Conservation (phyloP, 2,113 vertebrate genomes). For the Cryptomyrus ogoouensis region DNA sequence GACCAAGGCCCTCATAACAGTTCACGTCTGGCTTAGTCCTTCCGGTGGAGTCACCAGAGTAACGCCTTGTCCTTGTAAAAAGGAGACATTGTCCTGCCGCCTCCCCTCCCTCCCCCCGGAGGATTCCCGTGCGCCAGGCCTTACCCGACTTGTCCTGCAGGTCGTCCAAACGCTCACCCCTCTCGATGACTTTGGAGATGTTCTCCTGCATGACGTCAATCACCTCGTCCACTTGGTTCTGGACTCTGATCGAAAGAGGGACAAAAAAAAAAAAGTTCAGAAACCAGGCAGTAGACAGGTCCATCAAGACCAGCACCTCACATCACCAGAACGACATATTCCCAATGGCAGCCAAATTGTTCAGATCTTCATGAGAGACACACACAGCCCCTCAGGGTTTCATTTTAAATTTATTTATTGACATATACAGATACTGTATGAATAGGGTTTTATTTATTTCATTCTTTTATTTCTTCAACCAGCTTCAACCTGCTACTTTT, state of each 20-base stretch:
- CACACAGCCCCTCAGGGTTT: background rate
- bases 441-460: background rate
- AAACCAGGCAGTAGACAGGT: background rate
- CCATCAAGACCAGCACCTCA: background rate
- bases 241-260: conserved; percentile 67
- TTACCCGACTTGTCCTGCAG: conserved; percentile 97
- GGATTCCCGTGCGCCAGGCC: background rate
- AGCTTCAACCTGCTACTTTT: background rate
- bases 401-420: background rate
- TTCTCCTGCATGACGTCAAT: conserved; percentile 99
- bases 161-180: conserved; percentile 91
- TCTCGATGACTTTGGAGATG: conserved; percentile 96
- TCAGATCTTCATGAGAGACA: background rate
- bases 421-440: background rate
- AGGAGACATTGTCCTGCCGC: background rate
- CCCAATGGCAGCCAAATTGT: background rate
- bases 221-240: conserved; percentile 97
- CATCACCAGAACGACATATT: background rate
- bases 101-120: background rate
- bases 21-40: background rate
- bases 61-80: background rate
- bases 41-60: background rate
- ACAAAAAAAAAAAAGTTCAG: conserved; percentile 2
- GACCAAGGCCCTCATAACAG: background rate
- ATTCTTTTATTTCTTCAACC: background rate